Percentiles rank a stretch among this genome's conserved stretches.
Conservation (phyloP, 35 echinoderm and acorn worm genomes). For the Lytechinus variegatus region DNA sequence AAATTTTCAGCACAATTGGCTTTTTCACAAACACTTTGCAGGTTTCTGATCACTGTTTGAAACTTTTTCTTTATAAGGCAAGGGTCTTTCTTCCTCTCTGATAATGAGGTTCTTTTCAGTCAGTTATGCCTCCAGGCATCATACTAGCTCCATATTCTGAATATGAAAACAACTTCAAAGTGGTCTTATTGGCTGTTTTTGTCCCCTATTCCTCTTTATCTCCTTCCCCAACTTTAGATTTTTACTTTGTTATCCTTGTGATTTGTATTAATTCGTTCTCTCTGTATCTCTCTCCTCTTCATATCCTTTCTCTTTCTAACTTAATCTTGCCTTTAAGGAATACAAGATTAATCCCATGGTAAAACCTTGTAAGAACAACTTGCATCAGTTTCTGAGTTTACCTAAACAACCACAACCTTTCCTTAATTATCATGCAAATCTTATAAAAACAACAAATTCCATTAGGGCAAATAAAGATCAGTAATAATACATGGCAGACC, state of each 20-base stretch:
- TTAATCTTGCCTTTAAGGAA: not conserved
- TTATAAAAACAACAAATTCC: conserved; percentile 6
- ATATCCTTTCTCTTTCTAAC: not conserved
- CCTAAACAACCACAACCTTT: not conserved
- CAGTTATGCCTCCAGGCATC: not conserved
- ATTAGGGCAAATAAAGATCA: not conserved
- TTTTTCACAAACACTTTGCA: conserved; percentile 1
- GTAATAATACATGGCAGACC: not conserved
- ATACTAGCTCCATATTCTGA: not conserved
- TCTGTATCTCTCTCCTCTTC: not conserved
- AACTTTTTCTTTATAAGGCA: not conserved
- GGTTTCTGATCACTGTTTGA: not conserved
- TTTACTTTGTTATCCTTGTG: not conserved
- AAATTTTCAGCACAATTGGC: conserved; percentile 12
- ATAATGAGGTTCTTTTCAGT: conserved; percentile 5
- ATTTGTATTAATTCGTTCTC: not conserved
- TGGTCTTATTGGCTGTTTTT: not conserved
- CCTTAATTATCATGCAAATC: conserved; percentile 4
- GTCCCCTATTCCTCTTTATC: not conserved
- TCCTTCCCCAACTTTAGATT: not conserved
- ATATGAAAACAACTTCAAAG: not conserved
- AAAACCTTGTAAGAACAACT: not conserved
- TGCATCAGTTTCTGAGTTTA: conserved; percentile 6
- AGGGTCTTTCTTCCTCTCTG: not conserved
- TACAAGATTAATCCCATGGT: not conserved